Conservation (phyloP, 2,888 invertebrate species). For the Erannis defoliaria region DNA sequence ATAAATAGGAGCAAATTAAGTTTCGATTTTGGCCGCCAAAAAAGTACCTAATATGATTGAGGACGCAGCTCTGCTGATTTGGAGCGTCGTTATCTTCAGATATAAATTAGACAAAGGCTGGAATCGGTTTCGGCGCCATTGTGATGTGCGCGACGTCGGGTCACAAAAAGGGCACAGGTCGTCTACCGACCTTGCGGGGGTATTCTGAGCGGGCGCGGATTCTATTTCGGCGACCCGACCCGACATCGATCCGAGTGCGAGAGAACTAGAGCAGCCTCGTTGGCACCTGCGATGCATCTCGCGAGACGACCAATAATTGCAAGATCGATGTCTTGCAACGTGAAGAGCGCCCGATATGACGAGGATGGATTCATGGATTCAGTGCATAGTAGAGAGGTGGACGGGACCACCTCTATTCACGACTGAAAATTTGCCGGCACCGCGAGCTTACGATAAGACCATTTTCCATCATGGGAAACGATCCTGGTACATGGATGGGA, state of each 20-base stretch:
- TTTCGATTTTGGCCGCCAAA: conserved; percentile 23
- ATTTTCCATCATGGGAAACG: conserved; percentile 10
- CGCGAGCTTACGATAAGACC: not conserved
- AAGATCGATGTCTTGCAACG: conserved; percentile 57
- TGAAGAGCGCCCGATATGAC: conserved; percentile 42
- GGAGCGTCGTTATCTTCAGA: conserved; percentile 41
- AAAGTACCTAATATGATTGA: conserved; percentile 29
- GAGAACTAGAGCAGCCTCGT: conserved; percentile 74
- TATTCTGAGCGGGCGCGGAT: conserved; percentile 70
- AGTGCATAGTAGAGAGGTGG: no score
- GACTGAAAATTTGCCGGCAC: conserved; percentile 19
- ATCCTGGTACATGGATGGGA: not conserved
- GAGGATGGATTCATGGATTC: conserved; percentile 45
- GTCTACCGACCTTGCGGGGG: conserved; percentile 69
- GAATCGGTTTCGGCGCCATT: conserved; percentile 55
- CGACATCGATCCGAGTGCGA: conserved; percentile 71
- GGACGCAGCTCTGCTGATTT: conserved; percentile 34
- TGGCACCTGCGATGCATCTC: conserved; percentile 75
- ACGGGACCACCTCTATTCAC: conserved; percentile 22
- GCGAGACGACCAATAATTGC: conserved; percentile 64
- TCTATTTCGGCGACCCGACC: conserved; percentile 68
- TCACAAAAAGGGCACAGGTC: conserved; percentile 73
- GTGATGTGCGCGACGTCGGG: conserved; percentile 55
- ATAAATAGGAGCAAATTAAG: conserved; percentile 18
- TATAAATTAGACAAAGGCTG: conserved; percentile 54